Evolutionary conservation across 2,113 vertebrate genomes (phyloP), one percentile per base, ranked within the genome.

Genomic region (Parus major): DNA sequence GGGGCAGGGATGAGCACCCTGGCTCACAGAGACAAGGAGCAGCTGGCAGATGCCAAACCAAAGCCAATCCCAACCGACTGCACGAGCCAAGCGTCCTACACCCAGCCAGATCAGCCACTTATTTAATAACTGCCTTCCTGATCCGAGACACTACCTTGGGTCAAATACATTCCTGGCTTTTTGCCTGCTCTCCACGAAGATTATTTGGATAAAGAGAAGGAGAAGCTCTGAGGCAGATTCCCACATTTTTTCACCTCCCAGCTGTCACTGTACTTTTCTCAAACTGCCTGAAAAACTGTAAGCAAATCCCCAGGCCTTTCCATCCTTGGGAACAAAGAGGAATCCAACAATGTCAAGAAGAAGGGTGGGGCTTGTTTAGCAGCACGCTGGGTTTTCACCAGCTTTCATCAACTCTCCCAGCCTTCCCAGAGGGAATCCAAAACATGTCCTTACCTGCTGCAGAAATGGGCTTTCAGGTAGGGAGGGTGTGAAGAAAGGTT

Each of bases 371-470:
- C 76, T 41, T 91, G 76, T 57, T 72, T 41, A 64, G 89, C 35
- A 80, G 92, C 71, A 50, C 4, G 11, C 24, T 7, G 35, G 44
- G 42, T 82, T 95, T 95, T 88, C 95, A 83, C 11, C 82, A 41
- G 35, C 28, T 95, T 77, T 95, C 95, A 97, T 95, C 94, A 96
- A 92, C 97, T 92, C 82, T 64, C 92, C 36, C 91, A 72, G 86
- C 94, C 95, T 97, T 68, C 93, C 91, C 11, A 70, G 92, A 97
- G 91, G 95, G 97, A 95, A 96, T 82, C 84, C 53, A 61, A 81
- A 97, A 85, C 96, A 86, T 77, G 96, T 92, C 80, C 79, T 76
- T 63, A 94, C 97, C 95, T 64, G 97, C 91, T 80, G 63, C 57
- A 90, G 75, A 82, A 78, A 94, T 50, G 56, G 46, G 42, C 87